Evolutionary conservation across 1,140 invertebrate genomes (phyloP), one percentile per base, ranked within the genome.

Genomic region (Rhynchophorus ferrugineus): DNA sequence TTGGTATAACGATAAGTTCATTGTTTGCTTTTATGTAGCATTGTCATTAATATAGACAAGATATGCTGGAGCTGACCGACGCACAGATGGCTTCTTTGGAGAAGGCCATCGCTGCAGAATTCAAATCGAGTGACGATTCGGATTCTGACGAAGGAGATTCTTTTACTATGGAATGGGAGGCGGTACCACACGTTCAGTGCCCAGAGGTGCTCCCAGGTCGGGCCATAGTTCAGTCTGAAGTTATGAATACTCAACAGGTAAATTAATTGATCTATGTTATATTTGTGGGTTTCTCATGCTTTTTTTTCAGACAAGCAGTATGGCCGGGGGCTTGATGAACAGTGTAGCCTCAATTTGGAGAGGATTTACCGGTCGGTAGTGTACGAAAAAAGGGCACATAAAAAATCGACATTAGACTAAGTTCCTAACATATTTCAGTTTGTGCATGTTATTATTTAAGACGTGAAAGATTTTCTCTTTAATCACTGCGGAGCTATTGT

Each of bases 261-360:
- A 74, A 70, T 17, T 14, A n/a, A 1, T 3, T 38, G 9, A n/a
- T 22, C 29, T 29, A 2, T 22, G 19, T 33, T 9, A 19, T 22
- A 14, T 43, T 43, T 11, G 14, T 17, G 37, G 3, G n/a, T n/a
- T n/a, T n/a, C n/a, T n/a, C n/a, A n/a, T n/a, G n/a, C 18, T 19
- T 18, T n/a, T 18, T 41, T 45, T 54, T 35, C 73, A 77, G 46
- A 75, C 78, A 1, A 75, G 71, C 41, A 75, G 70, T 57, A 75
- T 81, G 57, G 78, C 78, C 21, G 76, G 81, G 17, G 81, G 81
- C 41, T 72, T 85, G 19, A 77, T 84, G 42, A 83, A 78, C 41
- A 80, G 80, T 54, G 74, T 85, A 54, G 80, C 77, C 21, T 84
- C 82, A 21, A 75, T 84, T 50, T 83, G 81, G 81, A 73, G 80